A percentile compares a stretch with the other conserved stretches of the same genome.
These are phyloP conservation scores for Pantelozetes paolii DNA, from an alignment of 2,888 invertebrate species.

Conservation along the genomic window DNA sequence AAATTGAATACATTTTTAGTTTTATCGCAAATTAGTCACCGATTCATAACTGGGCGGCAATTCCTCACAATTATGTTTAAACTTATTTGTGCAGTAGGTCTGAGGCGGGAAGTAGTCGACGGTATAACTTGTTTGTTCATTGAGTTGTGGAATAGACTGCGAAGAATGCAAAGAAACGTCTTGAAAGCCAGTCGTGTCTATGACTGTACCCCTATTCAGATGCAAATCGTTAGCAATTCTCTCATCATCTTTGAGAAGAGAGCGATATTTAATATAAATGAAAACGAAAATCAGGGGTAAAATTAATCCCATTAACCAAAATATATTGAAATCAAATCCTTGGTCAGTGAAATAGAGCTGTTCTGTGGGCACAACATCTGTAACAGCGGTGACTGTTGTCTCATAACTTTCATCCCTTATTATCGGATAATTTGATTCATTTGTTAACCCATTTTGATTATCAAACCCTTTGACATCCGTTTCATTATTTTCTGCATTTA, in stretches of 20 bases:
- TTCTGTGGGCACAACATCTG: no score
- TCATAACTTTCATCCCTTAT: no score
- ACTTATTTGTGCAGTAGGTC: not conserved
- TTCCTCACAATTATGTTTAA: not conserved
- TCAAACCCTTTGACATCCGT: no score
- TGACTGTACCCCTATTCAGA: not conserved
- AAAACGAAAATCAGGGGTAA: not conserved
- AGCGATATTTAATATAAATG: not conserved
- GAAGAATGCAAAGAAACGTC: conserved; percentile 14
- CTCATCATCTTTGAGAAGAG: not conserved
- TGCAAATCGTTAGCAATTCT: not conserved
- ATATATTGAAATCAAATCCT: not conserved
- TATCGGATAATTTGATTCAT: no score
- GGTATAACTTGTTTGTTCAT: not conserved
- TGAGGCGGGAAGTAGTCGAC: not conserved
- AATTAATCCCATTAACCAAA: not conserved
- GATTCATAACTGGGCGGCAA: conserved; percentile 23
- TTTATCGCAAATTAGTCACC: not conserved
- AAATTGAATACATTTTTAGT: not conserved
- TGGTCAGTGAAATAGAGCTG: no score
- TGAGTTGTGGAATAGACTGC: not conserved
- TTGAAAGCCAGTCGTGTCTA: conserved; percentile 23
- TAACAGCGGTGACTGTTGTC: no score
- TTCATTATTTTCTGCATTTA: no score
- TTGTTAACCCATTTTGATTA: no score